Base-by-base conservation (phyloP, 1,140 invertebrate genomes). In the Notospermus geniculatus region DNA sequence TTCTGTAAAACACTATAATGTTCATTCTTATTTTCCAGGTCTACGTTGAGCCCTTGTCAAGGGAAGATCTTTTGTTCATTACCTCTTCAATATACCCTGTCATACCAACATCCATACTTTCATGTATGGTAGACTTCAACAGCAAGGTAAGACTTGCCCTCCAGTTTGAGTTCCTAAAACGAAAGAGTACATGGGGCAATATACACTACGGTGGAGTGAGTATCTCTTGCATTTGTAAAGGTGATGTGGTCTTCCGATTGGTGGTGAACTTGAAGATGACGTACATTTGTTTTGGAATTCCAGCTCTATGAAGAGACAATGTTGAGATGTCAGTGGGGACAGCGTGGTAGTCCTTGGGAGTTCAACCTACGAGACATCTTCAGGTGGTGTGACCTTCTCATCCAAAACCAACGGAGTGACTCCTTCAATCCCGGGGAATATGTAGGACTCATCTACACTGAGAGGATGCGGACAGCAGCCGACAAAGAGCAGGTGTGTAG, bases 301-400 rank as follows among this genome's bases (percentile, higher is more conserved):
- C 60, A 82, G 77, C 80, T 96, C 13, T 82, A 86, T 11, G 74
- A 83, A 50, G 85, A 88, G 68, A 86, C 87, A 55, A 85, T 88
- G 39, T 77, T 85, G 29, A 70, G 83, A 36, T 83, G 86, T 66
- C 72, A 78, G 28, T 94, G 89, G 86, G 91, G 88, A 0, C 70
- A 71, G 23, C 70, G 64, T 75, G 93, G 94, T 5, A 86, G 89
- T 0, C 95, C 95, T 0, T 98, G 92, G 89, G 97, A 99, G 79
- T 93, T 97, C 80, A 99, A 99, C 84, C 82, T 99, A 32, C 85
- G 97, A 71, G 97, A 99, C 78, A 84, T 99, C 59, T 89, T 90
- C 41, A 87, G 96, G 68, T 98, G 95, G 94, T 94, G 91, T 77
- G 87, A 96, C 74, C 78, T 85, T 0, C 82, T 85, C 1, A 65